Evolutionary conservation across 2,797 vertebrate species (phyloP).

Genomic region (Falco novaeseelandiae): DNA sequence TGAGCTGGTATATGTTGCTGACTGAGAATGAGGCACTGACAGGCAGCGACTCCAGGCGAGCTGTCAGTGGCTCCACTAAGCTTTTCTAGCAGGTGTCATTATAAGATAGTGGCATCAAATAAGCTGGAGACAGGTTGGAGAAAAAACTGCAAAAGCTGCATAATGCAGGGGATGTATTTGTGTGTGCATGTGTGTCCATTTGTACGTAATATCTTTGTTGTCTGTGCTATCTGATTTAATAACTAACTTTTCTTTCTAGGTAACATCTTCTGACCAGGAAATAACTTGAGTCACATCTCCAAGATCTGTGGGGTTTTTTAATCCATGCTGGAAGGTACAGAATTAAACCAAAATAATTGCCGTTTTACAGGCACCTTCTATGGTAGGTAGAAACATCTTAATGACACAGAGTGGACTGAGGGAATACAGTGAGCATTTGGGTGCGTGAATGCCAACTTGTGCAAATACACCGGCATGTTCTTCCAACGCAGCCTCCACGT

Average conservation of each 20-base stretch:
- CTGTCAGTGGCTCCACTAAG: not conserved
- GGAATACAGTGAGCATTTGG: fast-evolving
- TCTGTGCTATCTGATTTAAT: not conserved
- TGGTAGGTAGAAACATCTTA: not conserved
- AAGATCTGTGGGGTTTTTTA: not conserved
- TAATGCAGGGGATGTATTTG: not conserved
- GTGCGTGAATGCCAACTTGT: fast-evolving
- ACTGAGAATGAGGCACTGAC: not conserved
- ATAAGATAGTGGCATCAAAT: not conserved
- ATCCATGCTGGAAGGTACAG: not conserved
- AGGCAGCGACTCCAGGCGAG: not conserved
- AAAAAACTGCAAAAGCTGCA: not conserved
- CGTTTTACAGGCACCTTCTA: not conserved
- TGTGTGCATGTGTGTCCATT: fast-evolving
- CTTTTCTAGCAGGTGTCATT: conserved; percentile 10
- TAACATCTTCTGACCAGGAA: not conserved
- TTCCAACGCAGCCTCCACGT: not conserved
- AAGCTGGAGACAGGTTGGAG: not conserved
- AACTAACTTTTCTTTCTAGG: not conserved
- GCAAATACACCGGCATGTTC: too few relatives aligned
- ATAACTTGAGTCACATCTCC: not conserved
- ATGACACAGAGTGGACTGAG: not conserved
- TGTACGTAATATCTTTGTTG: not conserved
- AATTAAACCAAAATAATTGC: not conserved
- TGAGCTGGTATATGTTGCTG: not conserved